Evolutionary conservation across 2,113 vertebrate species (phyloP).

Genomic region (Neopipo cinnamomea): DNA sequence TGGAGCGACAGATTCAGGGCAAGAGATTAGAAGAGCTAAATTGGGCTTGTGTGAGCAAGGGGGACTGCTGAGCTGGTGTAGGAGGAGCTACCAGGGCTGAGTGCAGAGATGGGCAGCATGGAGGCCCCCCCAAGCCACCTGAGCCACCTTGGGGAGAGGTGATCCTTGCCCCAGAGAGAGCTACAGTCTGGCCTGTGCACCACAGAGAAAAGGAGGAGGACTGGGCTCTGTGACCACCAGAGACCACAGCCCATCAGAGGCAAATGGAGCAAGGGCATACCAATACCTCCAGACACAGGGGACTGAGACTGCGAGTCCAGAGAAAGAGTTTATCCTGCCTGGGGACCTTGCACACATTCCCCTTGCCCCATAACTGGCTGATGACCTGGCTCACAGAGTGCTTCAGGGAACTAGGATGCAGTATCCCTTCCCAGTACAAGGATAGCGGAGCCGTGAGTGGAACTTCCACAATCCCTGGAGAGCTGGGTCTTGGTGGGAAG

Average conservation of each 20-base stretch:
- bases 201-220: background rate
- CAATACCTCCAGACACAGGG: background rate
- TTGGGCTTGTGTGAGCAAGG: conserved; percentile 9
- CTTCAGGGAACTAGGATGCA: background rate
- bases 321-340: background rate
- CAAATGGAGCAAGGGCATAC: background rate
- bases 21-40: conserved; percentile 67
- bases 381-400: background rate
- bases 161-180: background rate
- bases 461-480: background rate
- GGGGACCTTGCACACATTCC: background rate
- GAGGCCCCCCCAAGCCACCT: background rate
- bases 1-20: conserved; percentile 67
- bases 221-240: accelerated
- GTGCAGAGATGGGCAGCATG: background rate
- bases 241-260: accelerated
- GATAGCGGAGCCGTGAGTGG: background rate
- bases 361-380: background rate
- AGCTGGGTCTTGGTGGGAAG: background rate
- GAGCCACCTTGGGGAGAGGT: background rate
- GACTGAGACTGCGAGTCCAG: accelerated
- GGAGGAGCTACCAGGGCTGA: background rate
- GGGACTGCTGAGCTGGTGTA: conserved; percentile 34
- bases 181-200: background rate
- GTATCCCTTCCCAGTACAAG: background rate